Conservation (phyloP, 1,140 invertebrate species). For the Drosophila pseudoananassae region DNA sequence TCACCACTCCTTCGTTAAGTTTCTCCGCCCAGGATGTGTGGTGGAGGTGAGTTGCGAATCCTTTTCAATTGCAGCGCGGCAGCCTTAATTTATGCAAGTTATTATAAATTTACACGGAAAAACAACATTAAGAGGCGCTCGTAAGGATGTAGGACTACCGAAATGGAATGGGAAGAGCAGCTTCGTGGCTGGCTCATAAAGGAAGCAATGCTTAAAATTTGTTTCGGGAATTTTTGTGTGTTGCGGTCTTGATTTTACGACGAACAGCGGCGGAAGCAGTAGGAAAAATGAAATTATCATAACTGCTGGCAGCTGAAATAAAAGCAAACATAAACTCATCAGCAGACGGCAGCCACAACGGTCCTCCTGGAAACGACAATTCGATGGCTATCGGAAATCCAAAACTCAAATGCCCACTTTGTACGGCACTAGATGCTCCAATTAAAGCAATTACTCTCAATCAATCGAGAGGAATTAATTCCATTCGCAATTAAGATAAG, state of each 20-base stretch:
- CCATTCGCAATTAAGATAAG: slow-evolving; percentile 28
- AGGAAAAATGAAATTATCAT: slow-evolving; percentile 62
- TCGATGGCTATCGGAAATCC: not conserved
- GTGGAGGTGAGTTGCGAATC: slow-evolving; percentile 50
- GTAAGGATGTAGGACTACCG: not conserved
- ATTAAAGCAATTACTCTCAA: slow-evolving; percentile 22
- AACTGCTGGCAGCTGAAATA: slow-evolving; percentile 53
- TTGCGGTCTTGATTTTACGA: slow-evolving; percentile 55
- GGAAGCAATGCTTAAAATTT: slow-evolving; percentile 68
- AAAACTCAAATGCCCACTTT: not conserved
- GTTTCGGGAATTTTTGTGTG: slow-evolving; percentile 50
- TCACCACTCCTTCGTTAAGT: slow-evolving; percentile 55
- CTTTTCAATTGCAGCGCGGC: slow-evolving; percentile 40
- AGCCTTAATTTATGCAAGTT: slow-evolving; percentile 80
- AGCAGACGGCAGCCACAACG: slow-evolving; percentile 39
- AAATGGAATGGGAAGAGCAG: not conserved
- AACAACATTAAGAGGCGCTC: slow-evolving; percentile 63
- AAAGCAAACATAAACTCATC: slow-evolving; percentile 65
- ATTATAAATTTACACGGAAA: slow-evolving; percentile 82
- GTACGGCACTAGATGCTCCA: not conserved
- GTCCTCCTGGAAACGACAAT: not conserved
- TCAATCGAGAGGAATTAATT: slow-evolving; percentile 37
- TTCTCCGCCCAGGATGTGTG: slow-evolving; percentile 16
- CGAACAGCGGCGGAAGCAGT: slow-evolving; percentile 24
- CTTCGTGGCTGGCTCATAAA: slow-evolving; percentile 46